A percentile compares a stretch with the other conserved stretches of the same genome.
Conservation (phyloP, 2,888 invertebrate genomes). For the Hypsopygia costalis region DNA sequence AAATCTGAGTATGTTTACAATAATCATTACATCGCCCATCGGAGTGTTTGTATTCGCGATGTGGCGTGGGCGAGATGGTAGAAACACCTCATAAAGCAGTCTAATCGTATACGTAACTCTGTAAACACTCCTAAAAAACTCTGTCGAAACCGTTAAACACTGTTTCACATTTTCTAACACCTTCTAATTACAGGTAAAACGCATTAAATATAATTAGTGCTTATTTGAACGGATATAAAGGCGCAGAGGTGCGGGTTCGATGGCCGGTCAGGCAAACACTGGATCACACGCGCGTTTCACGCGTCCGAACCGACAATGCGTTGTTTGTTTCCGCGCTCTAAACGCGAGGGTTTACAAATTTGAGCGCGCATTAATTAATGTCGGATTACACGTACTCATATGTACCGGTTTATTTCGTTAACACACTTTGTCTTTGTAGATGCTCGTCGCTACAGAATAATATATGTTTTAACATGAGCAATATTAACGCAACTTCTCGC, state of each 20-base stretch:
- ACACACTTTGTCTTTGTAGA: constrained; percentile 17
- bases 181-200: constrained; percentile 76
- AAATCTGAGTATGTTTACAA: constrained; percentile 53
- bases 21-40: constrained; percentile 50
- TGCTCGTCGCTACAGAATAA: not conserved
- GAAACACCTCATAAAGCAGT: constrained; percentile 60
- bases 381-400: constrained; percentile 32
- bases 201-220: constrained; percentile 73
- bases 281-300: constrained; percentile 44
- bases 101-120: constrained; percentile 50
- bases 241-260: constrained; percentile 46
- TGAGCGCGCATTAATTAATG: constrained; percentile 40
- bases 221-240: constrained; percentile 66
- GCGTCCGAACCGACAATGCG: constrained; percentile 39
- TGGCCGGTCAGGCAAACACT: constrained; percentile 49
- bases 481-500: not conserved
- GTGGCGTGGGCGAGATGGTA: constrained; percentile 48
- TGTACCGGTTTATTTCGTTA: constrained; percentile 30
- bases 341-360: constrained; percentile 32
- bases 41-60: constrained; percentile 56
- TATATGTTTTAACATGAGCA: not conserved
- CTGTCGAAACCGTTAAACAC: constrained; percentile 58
- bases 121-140: constrained; percentile 57
- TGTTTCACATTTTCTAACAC: constrained; percentile 71
- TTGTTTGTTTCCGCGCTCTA: constrained; percentile 48